Percentiles rank a stretch among this genome's conserved stretches.
These are phyloP conservation scores for Leptura quadrifasciata DNA, from an alignment of 2,888 invertebrate genomes.

Conservation along the genomic window DNA sequence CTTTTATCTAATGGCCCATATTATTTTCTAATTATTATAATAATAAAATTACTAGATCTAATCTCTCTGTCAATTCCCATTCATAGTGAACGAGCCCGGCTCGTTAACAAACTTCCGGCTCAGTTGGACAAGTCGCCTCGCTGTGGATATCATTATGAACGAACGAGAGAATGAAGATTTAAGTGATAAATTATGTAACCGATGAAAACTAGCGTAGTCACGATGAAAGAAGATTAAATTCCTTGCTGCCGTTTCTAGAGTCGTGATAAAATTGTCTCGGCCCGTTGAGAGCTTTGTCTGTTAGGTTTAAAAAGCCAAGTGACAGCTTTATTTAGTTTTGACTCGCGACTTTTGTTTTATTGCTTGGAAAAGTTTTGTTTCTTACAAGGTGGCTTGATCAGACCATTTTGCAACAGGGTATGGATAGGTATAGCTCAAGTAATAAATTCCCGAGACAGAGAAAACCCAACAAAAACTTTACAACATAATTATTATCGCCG, in stretches of 20 bases:
- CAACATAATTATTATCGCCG: no score
- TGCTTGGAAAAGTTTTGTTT: neutral
- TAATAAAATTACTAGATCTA: neutral
- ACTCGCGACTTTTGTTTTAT: slow-evolving; percentile 13
- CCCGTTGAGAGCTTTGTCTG: slow-evolving; percentile 14
- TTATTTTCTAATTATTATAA: slow-evolving; percentile 4
- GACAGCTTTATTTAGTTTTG: slow-evolving; percentile 18
- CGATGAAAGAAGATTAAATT: slow-evolving; percentile 11
- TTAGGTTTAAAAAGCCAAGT: neutral
- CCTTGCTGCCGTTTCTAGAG: slow-evolving; percentile 14
- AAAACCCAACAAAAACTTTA: no score
- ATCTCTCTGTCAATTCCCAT: neutral
- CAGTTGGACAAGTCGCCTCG: neutral
- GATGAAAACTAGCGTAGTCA: slow-evolving; percentile 22
- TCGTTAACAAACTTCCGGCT: slow-evolving; percentile 15
- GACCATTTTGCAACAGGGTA: neutral
- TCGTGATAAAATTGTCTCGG: slow-evolving; percentile 20
- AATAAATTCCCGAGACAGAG: no score
- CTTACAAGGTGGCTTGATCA: neutral
- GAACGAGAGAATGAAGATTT: slow-evolving; percentile 16
- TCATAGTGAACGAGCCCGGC: neutral
- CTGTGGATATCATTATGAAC: slow-evolving; percentile 10
- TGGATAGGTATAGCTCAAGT: no score
- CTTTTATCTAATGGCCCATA: neutral
- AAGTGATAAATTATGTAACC: slow-evolving; percentile 27